Evolutionary conservation across 2,113 vertebrate species (phyloP).

Genomic region (Ctenomys sociabilis): DNA sequence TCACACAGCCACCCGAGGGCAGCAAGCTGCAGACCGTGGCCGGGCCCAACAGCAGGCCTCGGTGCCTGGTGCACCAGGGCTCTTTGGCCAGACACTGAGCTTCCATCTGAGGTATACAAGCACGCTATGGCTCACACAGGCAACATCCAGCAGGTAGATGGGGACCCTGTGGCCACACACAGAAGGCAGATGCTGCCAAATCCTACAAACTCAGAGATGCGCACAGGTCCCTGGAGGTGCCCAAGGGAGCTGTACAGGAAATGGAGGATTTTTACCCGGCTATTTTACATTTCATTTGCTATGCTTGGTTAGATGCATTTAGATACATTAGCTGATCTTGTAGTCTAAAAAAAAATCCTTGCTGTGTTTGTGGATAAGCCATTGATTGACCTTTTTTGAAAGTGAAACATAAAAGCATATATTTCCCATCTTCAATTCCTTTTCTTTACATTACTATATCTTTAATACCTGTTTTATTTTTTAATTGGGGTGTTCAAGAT

Average conservation of each 20-base stretch:
- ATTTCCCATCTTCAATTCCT: conserved; percentile 39
- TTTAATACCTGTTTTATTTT: not conserved
- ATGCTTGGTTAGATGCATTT: not conserved
- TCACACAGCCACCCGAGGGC: not conserved
- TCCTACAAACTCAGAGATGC: not conserved
- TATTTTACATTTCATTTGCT: conserved; percentile 32
- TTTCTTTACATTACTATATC: not conserved
- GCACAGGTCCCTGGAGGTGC: not conserved
- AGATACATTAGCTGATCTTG: conserved; percentile 24
- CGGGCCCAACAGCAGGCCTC: accelerated
- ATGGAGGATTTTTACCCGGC: not conserved
- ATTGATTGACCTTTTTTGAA: not conserved
- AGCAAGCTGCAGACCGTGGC: not conserved
- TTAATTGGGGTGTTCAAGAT: not conserved
- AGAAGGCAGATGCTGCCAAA: not conserved
- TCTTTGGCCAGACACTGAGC: not conserved
- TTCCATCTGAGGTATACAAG: not conserved
- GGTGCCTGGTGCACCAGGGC: not conserved
- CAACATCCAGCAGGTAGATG: not conserved
- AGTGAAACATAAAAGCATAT: conserved; percentile 56
- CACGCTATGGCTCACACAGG: not conserved
- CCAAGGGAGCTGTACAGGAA: not conserved
- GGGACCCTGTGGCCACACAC: not conserved
- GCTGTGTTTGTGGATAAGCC: not conserved
- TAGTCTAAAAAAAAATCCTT: conserved; percentile 35